Conservation (phyloP, 2,797 vertebrate genomes). For the Danionella dracula region DNA sequence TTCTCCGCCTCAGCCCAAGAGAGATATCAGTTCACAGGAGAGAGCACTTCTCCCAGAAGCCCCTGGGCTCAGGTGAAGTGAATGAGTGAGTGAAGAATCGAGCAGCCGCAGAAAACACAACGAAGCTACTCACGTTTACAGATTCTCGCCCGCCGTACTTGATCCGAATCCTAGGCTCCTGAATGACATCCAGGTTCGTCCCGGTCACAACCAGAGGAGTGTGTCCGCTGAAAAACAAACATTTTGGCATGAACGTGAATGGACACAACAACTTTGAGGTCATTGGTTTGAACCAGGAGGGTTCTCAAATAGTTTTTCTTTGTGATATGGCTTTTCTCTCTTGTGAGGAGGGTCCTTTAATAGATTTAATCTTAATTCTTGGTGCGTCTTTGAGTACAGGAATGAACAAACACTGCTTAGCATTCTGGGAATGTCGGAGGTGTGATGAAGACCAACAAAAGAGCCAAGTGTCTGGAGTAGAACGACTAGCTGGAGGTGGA, state of each 20-base stretch:
- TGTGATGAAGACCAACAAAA: slow-evolving; percentile 43
- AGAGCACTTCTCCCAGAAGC: slow-evolving; percentile 15
- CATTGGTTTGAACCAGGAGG: slow-evolving; percentile 34
- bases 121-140: slow-evolving; percentile 81
- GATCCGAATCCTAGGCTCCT: slow-evolving; percentile 91
- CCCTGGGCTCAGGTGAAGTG: slow-evolving; percentile 18
- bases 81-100: slow-evolving; percentile 3
- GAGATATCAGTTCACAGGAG: slow-evolving; percentile 25
- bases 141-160: slow-evolving; percentile 91
- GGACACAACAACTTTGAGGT: slow-evolving; percentile 22
- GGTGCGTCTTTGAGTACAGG: slow-evolving; percentile 43
- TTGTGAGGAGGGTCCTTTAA: slow-evolving; percentile 47
- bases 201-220: slow-evolving; percentile 88
- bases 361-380: slow-evolving; percentile 43
- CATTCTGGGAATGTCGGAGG: slow-evolving; percentile 42
- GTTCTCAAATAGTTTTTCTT: slow-evolving; percentile 29
- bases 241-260: not conserved
- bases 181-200: slow-evolving; percentile 95
- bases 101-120: slow-evolving; percentile 9
- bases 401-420: slow-evolving; percentile 32
- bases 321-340: slow-evolving; percentile 38
- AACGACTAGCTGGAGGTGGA: slow-evolving; percentile 8
- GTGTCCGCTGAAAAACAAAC: slow-evolving; percentile 75
- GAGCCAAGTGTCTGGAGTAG: slow-evolving; percentile 23
- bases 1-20: slow-evolving; percentile 13